Conservation (phyloP, 2,797 vertebrate species). For the Pelodytes ibericus region DNA sequence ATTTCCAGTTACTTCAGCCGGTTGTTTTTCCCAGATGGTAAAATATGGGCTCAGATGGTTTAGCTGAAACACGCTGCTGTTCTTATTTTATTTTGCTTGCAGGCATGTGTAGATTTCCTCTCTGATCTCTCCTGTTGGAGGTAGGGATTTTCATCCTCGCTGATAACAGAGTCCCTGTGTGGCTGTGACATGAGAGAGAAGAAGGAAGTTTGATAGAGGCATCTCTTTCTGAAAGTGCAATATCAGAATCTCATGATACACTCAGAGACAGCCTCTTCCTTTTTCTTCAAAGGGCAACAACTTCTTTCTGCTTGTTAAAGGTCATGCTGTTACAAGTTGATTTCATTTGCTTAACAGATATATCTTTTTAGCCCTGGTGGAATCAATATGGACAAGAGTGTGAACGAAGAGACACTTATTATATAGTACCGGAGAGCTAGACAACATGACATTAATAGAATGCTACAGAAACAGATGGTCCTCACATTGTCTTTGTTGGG, state of each 20-base stretch:
- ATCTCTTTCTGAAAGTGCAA: constrained; percentile 49
- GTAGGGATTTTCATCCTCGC: constrained; percentile 50
- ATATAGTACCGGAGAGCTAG: constrained; percentile 1
- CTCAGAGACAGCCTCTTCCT: constrained; percentile 33
- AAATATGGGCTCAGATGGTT: constrained; percentile 51
- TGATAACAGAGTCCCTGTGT: constrained; percentile 51
- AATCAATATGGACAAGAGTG: constrained; percentile 42
- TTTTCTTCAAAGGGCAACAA: constrained; percentile 46
- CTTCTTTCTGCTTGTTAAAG: constrained; percentile 53
- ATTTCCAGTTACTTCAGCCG: constrained; percentile 25
- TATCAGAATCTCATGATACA: constrained; percentile 52
- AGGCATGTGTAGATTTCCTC: constrained; percentile 46
- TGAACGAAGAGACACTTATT: constrained; percentile 26
- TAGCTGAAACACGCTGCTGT: constrained; percentile 39
- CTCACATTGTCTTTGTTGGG: neutral
- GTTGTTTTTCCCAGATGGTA: constrained; percentile 49
- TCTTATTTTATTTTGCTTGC: constrained; percentile 53
- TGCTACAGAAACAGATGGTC: neutral
- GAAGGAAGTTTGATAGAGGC: constrained; percentile 45
- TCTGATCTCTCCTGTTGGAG: constrained; percentile 54
- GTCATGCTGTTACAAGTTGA: constrained; percentile 47
- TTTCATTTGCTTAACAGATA: constrained; percentile 52
- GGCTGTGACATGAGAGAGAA: constrained; percentile 48
- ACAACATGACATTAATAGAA: constrained; percentile 29
- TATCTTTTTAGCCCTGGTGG: constrained; percentile 29